Evolutionary conservation across 2,888 invertebrate genomes (phyloP).

Genomic region (Dryobota labecula): DNA sequence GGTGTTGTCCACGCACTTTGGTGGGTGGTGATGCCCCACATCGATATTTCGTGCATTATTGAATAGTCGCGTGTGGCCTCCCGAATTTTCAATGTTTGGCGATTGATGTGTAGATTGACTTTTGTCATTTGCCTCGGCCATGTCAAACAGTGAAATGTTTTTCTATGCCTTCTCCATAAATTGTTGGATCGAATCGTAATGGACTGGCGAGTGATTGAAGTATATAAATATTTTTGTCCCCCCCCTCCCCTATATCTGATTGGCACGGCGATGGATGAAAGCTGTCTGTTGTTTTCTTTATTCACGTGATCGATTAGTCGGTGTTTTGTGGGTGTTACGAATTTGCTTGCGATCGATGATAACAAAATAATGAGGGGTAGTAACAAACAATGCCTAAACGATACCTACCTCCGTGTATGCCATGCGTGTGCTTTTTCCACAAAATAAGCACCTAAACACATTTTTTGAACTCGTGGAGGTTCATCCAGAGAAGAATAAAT

Average conservation of each 20-base stretch:
- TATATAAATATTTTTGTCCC: constrained; percentile 76
- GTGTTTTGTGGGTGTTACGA: constrained; percentile 58
- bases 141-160: constrained; percentile 89
- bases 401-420: constrained; percentile 31
- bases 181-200: constrained; percentile 85
- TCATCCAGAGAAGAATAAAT: constrained; percentile 24
- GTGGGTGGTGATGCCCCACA: constrained; percentile 85
- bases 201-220: constrained; percentile 85
- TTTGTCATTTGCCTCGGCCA: constrained; percentile 90
- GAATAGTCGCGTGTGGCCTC: constrained; percentile 89
- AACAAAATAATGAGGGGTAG: constrained; percentile 58
- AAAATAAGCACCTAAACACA: constrained; percentile 19
- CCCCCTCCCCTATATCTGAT: constrained; percentile 80
- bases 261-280: constrained; percentile 86
- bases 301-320: constrained; percentile 71
- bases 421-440: constrained; percentile 22
- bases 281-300: constrained; percentile 79
- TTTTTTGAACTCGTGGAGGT: constrained; percentile 27
- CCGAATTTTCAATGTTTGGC: constrained; percentile 90
- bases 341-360: constrained; percentile 66
- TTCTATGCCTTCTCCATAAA: constrained; percentile 86
- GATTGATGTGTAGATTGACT: constrained; percentile 91
- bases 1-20: constrained; percentile 77
- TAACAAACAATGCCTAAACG: constrained; percentile 48
- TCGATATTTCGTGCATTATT: constrained; percentile 90